These are phyloP conservation scores for Trogon surrucura DNA, from an alignment of 2,113 vertebrate species.

Conservation along the genomic window DNA sequence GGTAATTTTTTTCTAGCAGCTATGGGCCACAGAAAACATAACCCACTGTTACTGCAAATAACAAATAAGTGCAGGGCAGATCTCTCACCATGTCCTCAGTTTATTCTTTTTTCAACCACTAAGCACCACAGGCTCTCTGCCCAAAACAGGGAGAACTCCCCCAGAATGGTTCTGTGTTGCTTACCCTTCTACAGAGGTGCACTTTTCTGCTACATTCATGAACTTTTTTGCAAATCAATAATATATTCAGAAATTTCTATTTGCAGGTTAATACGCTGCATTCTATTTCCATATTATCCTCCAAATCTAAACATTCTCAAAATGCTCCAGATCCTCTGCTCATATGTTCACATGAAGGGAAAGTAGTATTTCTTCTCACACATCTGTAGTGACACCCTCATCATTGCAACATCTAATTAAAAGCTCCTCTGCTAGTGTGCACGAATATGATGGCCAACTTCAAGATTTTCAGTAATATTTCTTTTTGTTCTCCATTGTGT, in stretches of 20 bases:
- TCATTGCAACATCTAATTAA: background rate
- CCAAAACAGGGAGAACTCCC: background rate
- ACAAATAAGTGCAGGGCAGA: background rate
- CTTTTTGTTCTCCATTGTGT: background rate
- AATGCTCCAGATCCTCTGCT: background rate
- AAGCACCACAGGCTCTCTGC: background rate
- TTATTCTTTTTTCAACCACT: background rate
- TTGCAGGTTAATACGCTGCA: background rate
- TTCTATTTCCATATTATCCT: background rate
- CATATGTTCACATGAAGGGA: background rate
- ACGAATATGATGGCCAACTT: background rate
- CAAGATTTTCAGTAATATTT: background rate
- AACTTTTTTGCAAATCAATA: background rate
- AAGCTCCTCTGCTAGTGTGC: background rate
- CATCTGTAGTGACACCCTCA: background rate
- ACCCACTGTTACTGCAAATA: background rate
- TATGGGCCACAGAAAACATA: background rate
- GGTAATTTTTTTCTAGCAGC: background rate
- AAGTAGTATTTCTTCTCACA: background rate
- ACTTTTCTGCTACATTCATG: background rate
- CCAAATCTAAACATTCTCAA: background rate
- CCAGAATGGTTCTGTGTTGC: background rate
- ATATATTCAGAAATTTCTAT: background rate
- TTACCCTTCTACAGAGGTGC: background rate
- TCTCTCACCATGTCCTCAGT: background rate